Conservation (phyloP, 2,888 invertebrate genomes). For the Tipula lateralis region DNA sequence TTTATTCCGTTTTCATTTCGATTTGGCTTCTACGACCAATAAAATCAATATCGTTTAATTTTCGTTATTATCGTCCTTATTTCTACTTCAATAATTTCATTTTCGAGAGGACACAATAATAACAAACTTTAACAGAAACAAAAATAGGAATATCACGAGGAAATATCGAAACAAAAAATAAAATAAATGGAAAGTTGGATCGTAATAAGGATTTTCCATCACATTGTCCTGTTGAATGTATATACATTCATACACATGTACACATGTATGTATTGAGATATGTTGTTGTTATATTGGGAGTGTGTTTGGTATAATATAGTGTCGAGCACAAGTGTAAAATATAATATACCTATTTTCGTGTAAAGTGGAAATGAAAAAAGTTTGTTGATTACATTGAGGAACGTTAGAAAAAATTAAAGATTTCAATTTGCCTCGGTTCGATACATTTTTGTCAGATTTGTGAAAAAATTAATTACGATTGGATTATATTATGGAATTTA, state of each 20-base stretch:
- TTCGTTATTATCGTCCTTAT: not conserved
- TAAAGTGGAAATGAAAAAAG: not conserved
- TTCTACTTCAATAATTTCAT: not conserved
- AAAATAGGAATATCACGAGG: not conserved
- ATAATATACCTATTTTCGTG: not conserved
- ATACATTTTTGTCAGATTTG: not conserved
- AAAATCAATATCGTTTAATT: constrained; percentile 1
- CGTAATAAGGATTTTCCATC: not conserved
- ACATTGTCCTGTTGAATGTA: not conserved
- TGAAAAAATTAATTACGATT: not conserved
- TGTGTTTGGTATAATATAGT: not conserved
- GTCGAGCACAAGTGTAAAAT: no score
- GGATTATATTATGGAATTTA: not conserved
- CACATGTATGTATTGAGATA: not conserved
- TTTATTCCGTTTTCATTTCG: not conserved
- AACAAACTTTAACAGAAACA: not conserved
- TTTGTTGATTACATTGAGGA: not conserved
- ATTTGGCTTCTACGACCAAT: not conserved
- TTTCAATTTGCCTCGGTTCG: not conserved
- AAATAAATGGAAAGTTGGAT: not conserved
- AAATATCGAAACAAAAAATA: not conserved
- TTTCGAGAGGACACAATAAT: not conserved
- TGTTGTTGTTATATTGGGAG: not conserved
- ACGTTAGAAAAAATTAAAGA: not conserved
- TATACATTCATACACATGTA: not conserved